A percentile compares a stretch with the other conserved stretches of the same genome.
Conservation (phyloP, 1,140 invertebrate species). For the Chionoecetes opilio region DNA sequence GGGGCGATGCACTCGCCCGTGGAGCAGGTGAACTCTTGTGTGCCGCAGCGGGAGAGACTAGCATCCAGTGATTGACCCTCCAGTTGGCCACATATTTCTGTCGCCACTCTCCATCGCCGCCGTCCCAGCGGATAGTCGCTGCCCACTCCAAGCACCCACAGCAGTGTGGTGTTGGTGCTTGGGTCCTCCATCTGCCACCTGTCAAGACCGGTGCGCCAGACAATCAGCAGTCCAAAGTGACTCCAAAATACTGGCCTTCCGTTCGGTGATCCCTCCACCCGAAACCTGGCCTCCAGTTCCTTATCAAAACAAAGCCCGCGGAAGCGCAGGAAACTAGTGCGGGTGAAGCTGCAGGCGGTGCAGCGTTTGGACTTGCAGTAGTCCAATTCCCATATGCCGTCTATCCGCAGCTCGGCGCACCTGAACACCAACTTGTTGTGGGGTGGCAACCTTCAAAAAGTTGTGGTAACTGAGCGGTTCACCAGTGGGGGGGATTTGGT, state of each 20-base stretch:
- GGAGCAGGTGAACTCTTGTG: conserved; percentile 82
- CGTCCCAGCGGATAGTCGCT: conserved; percentile 55
- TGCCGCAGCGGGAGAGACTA: conserved; percentile 68
- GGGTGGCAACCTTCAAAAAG: neutral
- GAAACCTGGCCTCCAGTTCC: conserved; percentile 12
- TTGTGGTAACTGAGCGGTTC: neutral
- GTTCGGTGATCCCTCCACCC: neutral
- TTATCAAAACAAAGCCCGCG: conserved; percentile 41
- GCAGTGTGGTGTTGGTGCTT: neutral
- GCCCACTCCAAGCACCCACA: neutral
- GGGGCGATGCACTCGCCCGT: conserved; percentile 83
- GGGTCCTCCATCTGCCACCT: conserved; percentile 48
- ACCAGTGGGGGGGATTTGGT: neutral
- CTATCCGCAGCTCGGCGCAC: conserved; percentile 13
- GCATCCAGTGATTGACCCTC: neutral
- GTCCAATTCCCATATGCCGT: conserved; percentile 42
- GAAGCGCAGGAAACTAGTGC: neutral
- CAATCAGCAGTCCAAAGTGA: neutral
- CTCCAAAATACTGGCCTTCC: neutral
- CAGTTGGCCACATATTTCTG: conserved; percentile 44
- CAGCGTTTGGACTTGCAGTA: conserved; percentile 50
- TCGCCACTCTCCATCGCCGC: neutral
- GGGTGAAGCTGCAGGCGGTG: conserved; percentile 30
- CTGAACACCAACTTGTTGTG: neutral
- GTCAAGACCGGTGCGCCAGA: neutral